These are phyloP conservation scores for Tauraco erythrolophus DNA, from an alignment of 2,113 vertebrate species.

Conservation along the genomic window DNA sequence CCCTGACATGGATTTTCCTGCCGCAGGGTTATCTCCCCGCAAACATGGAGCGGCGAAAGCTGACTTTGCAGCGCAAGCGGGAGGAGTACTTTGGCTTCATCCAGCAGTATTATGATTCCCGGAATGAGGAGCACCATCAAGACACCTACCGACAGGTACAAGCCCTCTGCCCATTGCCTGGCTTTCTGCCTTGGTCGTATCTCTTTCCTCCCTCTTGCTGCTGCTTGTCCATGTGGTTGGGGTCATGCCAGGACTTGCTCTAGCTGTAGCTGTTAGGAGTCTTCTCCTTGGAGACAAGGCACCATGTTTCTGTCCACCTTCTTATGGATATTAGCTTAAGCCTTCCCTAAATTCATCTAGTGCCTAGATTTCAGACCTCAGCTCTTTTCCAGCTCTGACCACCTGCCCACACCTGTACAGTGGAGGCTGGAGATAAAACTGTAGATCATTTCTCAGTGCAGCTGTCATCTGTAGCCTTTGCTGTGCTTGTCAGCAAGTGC, in stretches of 20 bases:
- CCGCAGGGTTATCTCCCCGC: conserved; percentile 92
- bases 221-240: not conserved
- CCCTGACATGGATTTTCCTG: not conserved
- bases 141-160: conserved; percentile 96
- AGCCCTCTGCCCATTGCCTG: not conserved
- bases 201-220: not conserved
- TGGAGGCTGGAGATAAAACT: not conserved
- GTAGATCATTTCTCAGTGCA: not conserved
- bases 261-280: not conserved
- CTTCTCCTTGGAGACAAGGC: not conserved
- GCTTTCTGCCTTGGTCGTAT: not conserved
- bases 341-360: not conserved
- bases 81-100: conserved; percentile 98
- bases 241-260: not conserved
- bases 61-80: conserved; percentile 91
- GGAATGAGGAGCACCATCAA: conserved; percentile 94
- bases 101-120: conserved; percentile 98
- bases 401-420: not conserved
- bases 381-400: not conserved
- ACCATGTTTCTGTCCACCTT: not conserved
- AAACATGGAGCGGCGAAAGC: conserved; percentile 90
- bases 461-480: not conserved
- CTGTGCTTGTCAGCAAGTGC: not conserved
- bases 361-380: not conserved
- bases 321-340: not conserved